Evolutionary conservation across 2,113 vertebrate genomes (phyloP), one percentile per base, ranked within the genome.

Genomic region (Mastomys coucha): DNA sequence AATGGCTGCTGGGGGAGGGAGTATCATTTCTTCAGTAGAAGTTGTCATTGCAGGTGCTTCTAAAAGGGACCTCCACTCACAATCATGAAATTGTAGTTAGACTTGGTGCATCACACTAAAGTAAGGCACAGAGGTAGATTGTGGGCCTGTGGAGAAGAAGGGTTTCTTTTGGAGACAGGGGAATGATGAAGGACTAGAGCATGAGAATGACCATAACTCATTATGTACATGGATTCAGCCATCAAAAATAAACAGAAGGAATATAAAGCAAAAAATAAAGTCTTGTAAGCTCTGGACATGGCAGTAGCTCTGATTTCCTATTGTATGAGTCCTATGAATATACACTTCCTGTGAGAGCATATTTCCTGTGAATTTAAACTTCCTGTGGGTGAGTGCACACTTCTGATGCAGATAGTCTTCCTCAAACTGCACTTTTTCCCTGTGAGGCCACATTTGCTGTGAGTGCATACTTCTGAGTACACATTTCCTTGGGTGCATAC

Each of bases 401-500:
- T 86, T 72, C 16, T 77, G 36, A 12, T 9, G 1, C 26, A 7
- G 53, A 7, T 3, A 17, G 9, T 20, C 11, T 89, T 92, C 51
- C 60, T 65, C 7, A 10, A 33, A 22, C 20, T 1, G 0, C 7
- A 28, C 1, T 36, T 77, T 88, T 42, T 36, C 13, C 65, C 63
- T 49, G 5, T 70, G 60, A 28, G 16, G 20, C 3, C 42, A 31
- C 42, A 85, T 72, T 75, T 51, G 51, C 78, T 49, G 17, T 33
- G 24, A 24, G 45, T 4, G 17, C 49, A 58, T 5, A 7, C 3
- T 88, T 89, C 76, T 72, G 11, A 49, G 24, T 0, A 0, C 6
- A n/a, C 4, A 51, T 51, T 69, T 69, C n/a, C 49, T 45, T 11
- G 60, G 33, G n/a, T 0, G 0, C 70, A 39, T 7, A 5, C 16